Evolutionary conservation across 2,797 vertebrate species (phyloP), one percentile per base, ranked within the genome.

Genomic region (Oreonectes daqikongensis): DNA sequence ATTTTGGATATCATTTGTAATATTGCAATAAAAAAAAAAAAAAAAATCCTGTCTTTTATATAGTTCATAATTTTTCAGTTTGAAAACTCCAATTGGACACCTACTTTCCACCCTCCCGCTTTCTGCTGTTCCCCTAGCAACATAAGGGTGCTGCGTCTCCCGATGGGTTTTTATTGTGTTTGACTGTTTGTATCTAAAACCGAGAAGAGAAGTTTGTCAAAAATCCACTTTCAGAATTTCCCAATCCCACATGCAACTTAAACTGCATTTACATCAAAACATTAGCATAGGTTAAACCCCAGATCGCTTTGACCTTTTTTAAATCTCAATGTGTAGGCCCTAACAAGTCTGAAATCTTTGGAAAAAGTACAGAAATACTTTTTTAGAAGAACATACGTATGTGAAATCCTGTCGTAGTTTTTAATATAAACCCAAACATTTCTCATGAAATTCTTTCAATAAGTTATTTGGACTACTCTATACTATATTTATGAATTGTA

Each of bases 121-220:
- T 69, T 81, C 83, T 72, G 79, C 82, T 46, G 91, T 93, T 92
- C 85, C 90, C 90, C 70, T 84, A 87, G 91, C 91, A 91, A 92
- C 89, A 89, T 87, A 81, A 86, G 84, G 85, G 84, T 86, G 85
- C 84, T 83, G 83, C 46, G 79, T 79, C 70, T 80, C 60, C 44
- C 57, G 61, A 60, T 78, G 57, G 40, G 70, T 79, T 80, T 72
- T 82, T 44, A 81, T 48, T 35, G 6, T 1, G 14, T 78, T 84
- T 75, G 75, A 59, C 40, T 77, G 53, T 44, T 75, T 77, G 60
- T 65, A 79, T 83, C 71, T 69, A 76, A 76, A 69, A 7, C 48
- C 12, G 60, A 72, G 78, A 64, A 55, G 59, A 50, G 46, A 40
- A 72, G 83, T 85, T 86, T 84, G 59, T 83, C 6, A 74, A 72